Base-by-base conservation (phyloP, 1,140 invertebrate species). In the Harlomillsia oculata region DNA sequence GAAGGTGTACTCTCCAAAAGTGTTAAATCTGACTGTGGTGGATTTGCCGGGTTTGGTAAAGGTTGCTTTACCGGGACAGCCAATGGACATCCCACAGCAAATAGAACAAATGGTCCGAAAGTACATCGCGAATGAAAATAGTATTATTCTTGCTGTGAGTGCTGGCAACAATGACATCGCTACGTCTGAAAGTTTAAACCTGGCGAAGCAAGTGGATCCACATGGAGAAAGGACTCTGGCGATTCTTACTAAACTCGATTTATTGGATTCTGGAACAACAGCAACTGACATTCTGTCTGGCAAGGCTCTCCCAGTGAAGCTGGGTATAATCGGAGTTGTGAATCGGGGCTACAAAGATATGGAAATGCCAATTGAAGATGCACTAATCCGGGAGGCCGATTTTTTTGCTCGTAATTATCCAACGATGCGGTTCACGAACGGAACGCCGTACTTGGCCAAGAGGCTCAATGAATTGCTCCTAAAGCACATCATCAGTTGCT, bases 341-440 rank as follows among this genome's bases (percentile, higher is more conserved):
- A 98, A 98, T 76, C 77, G 96, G 66, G 97, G 93, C 60, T 96
- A 99, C 71, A 87, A 93, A 70, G 94, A 98, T 72, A 98, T 99
- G 62, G 89, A 89, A 60, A 97, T 97, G 64, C 60, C 60, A 6
- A 82, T 86, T 59, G 68, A 85, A 67, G 90, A 97, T 46, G 81
- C 91, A 46, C 72, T 97, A 50, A 92, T 90, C 73, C 91, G 97
- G 72, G 96, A 99, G 75, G 84, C 83, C 9, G 77, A 82, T 1
- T 99, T 90, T 73, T 74, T 99, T 25, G 86, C 97, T 75, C 82
- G 87, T 41, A 95, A 92, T 75, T 99, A 99, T 75, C 95, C 95
- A 1, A 91, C 92, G 8, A 78, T 99, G 55, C 93, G 94, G 0
- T 89, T 81, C 43, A 80, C 90, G 64, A 97, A 98, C 76, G 96